phyloP scores from a whole-genome alignment of 2,113 vertebrate genomes.

The Elaphurus davidianus region DNA sequence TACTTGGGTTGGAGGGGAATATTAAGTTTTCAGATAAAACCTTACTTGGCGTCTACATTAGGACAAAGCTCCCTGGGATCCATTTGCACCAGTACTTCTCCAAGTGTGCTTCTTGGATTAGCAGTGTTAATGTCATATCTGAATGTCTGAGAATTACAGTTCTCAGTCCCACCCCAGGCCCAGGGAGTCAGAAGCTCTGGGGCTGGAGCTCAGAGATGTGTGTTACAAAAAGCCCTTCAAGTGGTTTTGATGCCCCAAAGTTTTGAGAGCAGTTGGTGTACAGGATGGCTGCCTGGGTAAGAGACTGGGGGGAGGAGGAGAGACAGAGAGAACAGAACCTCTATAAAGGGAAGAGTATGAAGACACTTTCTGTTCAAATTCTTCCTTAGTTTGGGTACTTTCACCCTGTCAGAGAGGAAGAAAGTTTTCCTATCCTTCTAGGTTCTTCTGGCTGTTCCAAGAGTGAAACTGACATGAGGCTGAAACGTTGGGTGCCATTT shows the following conservation, averaged over 20 bases:
- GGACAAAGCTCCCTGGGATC: neutral
- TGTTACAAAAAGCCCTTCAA: neutral
- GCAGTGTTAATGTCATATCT: neutral
- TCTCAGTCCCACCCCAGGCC: neutral
- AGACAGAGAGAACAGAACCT: neutral
- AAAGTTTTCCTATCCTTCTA: neutral
- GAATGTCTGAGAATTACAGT: neutral
- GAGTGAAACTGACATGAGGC: neutral
- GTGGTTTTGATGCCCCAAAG: neutral
- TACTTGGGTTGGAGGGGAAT: neutral
- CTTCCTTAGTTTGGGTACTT: neutral
- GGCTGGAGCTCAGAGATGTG: neutral
- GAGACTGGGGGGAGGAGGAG: neutral
- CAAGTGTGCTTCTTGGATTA: neutral
- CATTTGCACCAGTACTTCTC: neutral
- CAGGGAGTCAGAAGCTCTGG: neutral
- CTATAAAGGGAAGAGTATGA: neutral
- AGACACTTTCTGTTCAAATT: neutral
- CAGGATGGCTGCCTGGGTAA: too few species aligned
- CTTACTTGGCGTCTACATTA: neutral
- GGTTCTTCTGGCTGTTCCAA: neutral
- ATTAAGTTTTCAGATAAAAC: neutral
- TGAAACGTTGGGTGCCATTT: neutral
- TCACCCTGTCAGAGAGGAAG: neutral
- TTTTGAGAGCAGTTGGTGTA: neutral